A percentile compares a stretch with the other conserved stretches of the same genome.
These are phyloP conservation scores for Cyprinus carpio DNA, from an alignment of 2,113 vertebrate genomes.

Conservation along the genomic window DNA sequence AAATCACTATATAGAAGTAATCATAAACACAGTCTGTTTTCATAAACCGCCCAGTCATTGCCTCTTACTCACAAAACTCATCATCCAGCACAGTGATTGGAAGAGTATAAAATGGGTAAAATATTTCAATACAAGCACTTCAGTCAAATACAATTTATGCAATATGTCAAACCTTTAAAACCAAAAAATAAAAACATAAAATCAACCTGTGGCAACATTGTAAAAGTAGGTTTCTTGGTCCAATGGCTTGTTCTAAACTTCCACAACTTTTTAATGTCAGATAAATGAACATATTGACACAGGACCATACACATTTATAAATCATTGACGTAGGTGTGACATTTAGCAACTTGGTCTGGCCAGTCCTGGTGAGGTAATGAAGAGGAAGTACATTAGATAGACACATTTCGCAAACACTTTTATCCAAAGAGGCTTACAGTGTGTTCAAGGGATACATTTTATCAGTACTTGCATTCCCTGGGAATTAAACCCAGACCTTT, in stretches of 20 bases:
- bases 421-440: not conserved
- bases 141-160: too few relatives aligned
- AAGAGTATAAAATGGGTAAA: too few relatives aligned
- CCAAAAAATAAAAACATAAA: not conserved
- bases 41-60: too few relatives aligned
- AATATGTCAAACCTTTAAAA: not conserved
- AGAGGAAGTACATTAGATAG: constrained; percentile 1
- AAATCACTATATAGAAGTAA: too few relatives aligned
- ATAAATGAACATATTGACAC: not conserved
- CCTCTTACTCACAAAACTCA: too few relatives aligned
- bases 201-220: not conserved
- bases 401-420: not conserved
- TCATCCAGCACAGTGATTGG: too few relatives aligned
- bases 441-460: not conserved
- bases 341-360: not conserved
- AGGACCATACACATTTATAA: not conserved
- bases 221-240: not conserved
- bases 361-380: not conserved
- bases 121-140: too few relatives aligned
- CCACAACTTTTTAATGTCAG: not conserved
- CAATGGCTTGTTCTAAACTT: not conserved
- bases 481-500: not conserved
- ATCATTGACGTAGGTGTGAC: not conserved
- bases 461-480: not conserved
- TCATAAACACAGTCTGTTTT: too few relatives aligned